phyloP scores from a whole-genome alignment of 2,888 invertebrate species.

The Uropetala carovei region DNA sequence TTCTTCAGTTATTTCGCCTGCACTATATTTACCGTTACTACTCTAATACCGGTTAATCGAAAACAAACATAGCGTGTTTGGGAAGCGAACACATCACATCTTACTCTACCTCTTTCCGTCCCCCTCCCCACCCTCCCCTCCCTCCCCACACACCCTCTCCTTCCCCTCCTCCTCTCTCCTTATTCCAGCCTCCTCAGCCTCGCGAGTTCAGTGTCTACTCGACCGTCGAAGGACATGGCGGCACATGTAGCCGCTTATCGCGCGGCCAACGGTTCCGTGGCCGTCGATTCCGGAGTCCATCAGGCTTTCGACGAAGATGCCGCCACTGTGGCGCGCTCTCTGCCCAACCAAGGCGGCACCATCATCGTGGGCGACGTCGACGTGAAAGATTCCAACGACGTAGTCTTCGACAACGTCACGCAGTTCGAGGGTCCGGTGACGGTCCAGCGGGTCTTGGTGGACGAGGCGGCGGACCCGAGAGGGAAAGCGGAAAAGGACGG shows the following conservation, averaged over 20 bases:
- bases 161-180: background rate
- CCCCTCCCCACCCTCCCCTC: background rate
- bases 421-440: conserved; percentile 87
- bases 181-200: background rate
- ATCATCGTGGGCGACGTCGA: conserved; percentile 79
- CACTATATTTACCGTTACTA: too few relatives aligned
- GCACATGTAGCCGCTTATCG: background rate
- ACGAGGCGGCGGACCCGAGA: background rate
- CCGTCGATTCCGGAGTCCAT: background rate
- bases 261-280: background rate
- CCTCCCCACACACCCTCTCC: too few relatives aligned
- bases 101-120: too few relatives aligned
- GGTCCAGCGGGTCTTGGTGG: conserved; percentile 81
- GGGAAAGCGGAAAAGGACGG: background rate
- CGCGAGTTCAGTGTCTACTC: background rate
- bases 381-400: conserved; percentile 83
- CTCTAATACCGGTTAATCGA: too few relatives aligned
- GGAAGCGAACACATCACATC: too few relatives aligned
- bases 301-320: background rate
- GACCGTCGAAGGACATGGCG: background rate
- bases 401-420: conserved; percentile 86
- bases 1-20: too few relatives aligned
- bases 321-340: background rate
- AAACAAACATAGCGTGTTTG: too few relatives aligned
- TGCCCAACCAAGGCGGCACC: background rate